These are phyloP conservation scores for Drosophila nigricruria DNA, from an alignment of 2,888 invertebrate genomes.

Conservation along the genomic window DNA sequence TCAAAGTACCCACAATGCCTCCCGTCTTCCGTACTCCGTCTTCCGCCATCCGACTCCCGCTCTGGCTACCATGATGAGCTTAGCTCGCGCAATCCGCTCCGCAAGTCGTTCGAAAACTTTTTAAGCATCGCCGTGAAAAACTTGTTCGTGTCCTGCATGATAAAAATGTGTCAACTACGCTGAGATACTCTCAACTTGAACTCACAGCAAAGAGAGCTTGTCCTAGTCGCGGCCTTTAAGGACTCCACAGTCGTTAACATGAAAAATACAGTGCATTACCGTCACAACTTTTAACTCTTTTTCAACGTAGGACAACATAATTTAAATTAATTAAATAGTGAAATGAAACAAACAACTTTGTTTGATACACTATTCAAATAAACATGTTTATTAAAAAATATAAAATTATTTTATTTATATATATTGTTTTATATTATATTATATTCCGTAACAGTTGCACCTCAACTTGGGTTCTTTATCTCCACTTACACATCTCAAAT, in stretches of 20 bases:
- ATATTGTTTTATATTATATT: too few species aligned
- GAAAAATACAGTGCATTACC: slow-evolving; percentile 53
- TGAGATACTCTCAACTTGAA: slow-evolving; percentile 30
- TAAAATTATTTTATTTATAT: background rate
- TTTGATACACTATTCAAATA: background rate
- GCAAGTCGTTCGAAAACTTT: slow-evolving; percentile 62
- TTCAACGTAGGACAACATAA: slow-evolving; percentile 27
- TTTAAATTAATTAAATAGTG: slow-evolving; percentile 64
- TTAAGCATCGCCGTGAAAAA: slow-evolving; percentile 73
- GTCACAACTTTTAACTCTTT: slow-evolving; percentile 28
- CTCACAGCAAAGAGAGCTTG: slow-evolving; percentile 37
- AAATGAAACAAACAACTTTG: slow-evolving; percentile 41
- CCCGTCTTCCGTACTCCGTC: slow-evolving; percentile 2
- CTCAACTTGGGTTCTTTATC: too few species aligned
- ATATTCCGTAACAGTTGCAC: too few species aligned
- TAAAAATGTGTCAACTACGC: slow-evolving; percentile 70
- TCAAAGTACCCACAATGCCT: slow-evolving; percentile 45
- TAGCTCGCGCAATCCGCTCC: slow-evolving; percentile 63
- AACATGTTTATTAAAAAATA: background rate
- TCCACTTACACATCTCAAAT: too few species aligned
- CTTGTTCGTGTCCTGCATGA: slow-evolving; percentile 77
- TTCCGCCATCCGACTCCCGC: background rate
- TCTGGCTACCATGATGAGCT: slow-evolving; percentile 41
- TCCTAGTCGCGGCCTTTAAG: slow-evolving; percentile 32
- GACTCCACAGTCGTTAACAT: slow-evolving; percentile 51